phyloP scores from a whole-genome alignment of 1,140 invertebrate genomes.

The Listronotus bonariensis region DNA sequence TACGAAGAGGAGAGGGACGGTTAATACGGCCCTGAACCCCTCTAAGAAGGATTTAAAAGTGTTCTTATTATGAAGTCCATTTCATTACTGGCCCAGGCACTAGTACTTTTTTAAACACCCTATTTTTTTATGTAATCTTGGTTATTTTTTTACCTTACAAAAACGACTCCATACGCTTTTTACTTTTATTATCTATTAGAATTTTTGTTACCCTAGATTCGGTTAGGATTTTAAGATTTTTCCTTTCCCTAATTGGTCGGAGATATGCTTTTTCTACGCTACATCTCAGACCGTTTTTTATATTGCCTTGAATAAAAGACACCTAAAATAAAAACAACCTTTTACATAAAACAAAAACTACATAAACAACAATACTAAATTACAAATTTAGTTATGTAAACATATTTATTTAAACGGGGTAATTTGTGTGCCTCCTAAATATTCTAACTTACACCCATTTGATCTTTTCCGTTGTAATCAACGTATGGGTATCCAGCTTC shows the following conservation, averaged over 20 bases:
- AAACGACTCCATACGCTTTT: slow-evolving; percentile 69
- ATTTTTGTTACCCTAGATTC: slow-evolving; percentile 80
- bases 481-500: slow-evolving; percentile 72
- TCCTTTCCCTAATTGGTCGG: slow-evolving; percentile 72
- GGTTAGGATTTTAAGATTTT: slow-evolving; percentile 86
- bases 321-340: slow-evolving; percentile 56
- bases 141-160: slow-evolving; percentile 52
- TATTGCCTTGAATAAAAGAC: slow-evolving; percentile 84
- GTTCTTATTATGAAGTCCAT: too few relatives aligned
- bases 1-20: too few relatives aligned
- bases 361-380: too few relatives aligned
- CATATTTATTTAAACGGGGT: too few relatives aligned
- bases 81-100: too few relatives aligned
- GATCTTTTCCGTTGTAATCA: slow-evolving; percentile 88
- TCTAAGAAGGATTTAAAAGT: too few relatives aligned
- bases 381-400: too few relatives aligned
- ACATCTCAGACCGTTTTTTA: slow-evolving; percentile 79
- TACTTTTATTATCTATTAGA: slow-evolving; percentile 72
- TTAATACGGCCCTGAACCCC: too few relatives aligned
- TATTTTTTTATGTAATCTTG: slow-evolving; percentile 2
- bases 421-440: too few relatives aligned
- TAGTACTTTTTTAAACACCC: too few relatives aligned
- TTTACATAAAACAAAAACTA: too few relatives aligned
- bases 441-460: slow-evolving; percentile 68
- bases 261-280: slow-evolving; percentile 89